Base-by-base conservation (phyloP, 2,113 vertebrate genomes). In the Talpa occidentalis region DNA sequence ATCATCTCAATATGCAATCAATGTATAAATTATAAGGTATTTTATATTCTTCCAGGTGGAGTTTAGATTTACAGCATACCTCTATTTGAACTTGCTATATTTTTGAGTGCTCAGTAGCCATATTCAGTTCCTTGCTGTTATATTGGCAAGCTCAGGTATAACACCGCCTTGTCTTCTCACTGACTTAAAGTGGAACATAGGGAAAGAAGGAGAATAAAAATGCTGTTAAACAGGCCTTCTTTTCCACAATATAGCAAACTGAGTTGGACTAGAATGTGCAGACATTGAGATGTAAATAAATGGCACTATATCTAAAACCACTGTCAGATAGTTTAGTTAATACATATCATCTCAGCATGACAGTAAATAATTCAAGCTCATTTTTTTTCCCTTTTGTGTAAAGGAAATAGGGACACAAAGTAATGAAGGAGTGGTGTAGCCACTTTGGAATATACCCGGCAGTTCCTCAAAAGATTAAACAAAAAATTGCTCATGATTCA, bases 351-450 rank as follows among this genome's bases (percentile, higher is more conserved):
- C 83, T 54, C 40, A 91, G 0, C 5, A 91, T 32, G 87, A 77
- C 70, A 79, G 76, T 92, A 82, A 95, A 94, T 85, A 95, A 95
- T 21, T 90, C 73, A 82, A 95, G 94, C 21, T 93, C 90, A 94
- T 64, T 93, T 90, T 42, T 60, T 14, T 4, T 80, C 81, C 86
- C 91, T 96, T 95, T 86, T 15, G 17, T 21, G 24, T 88, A 77
- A 91, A 88, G 16, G 67, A 81, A 69, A 67, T 21, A 21, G 30
- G 6, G 17, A 59, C 56, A 73, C n/a, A 74, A 69, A 73, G 47
- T 40, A 60, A 80, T 47, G 67, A 83, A 90, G 70, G 54, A n/a
- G 5, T 10, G 15, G 37, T 22, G 0, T 24, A 40, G 62, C 32
- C 74, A 62, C 80, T 67, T 4, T 79, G 64, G 49, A 76, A 67